Conservation (phyloP, 1,140 invertebrate species). For the Penaeus japonicus region DNA sequence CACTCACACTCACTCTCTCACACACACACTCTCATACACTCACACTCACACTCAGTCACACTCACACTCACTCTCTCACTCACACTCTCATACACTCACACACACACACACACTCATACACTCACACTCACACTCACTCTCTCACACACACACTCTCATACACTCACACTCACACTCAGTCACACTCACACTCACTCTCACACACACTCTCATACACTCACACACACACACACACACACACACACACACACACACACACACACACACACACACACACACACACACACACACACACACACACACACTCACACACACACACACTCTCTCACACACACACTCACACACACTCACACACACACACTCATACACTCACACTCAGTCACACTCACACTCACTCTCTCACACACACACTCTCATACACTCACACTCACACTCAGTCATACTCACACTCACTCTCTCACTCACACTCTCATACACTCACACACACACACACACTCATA, state of each 20-base stretch:
- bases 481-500: background rate
- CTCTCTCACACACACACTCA: background rate
- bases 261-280: background rate
- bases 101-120: background rate
- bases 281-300: slow-evolving; percentile 3
- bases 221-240: background rate
- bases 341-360: background rate
- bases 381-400: background rate
- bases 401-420: slow-evolving; percentile 13
- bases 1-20: too few species aligned
- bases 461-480: background rate
- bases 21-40: too few species aligned
- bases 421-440: background rate
- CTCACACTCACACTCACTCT: background rate
- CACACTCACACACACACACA: background rate
- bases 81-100: too few species aligned
- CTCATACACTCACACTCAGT: background rate
- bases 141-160: background rate
- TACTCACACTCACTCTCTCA: background rate
- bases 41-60: too few species aligned
- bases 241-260: background rate
- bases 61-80: too few species aligned
- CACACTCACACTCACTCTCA: background rate
- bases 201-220: background rate
- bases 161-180: background rate